phyloP scores from a whole-genome alignment of 2,888 invertebrate genomes.

The Tachystola acroxantha region DNA sequence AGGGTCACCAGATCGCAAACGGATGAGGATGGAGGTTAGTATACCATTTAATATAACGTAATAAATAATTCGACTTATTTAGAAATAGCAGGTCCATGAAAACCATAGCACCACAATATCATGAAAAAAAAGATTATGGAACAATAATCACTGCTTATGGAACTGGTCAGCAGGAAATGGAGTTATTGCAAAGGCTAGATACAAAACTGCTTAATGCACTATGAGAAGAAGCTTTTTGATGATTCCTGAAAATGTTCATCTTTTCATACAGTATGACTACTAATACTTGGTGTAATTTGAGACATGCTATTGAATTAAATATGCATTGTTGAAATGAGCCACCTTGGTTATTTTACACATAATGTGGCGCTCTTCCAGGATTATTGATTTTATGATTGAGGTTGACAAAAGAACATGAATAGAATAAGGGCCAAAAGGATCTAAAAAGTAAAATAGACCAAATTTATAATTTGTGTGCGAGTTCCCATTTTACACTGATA shows the following conservation, averaged over 20 bases:
- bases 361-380: background rate
- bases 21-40: conserved; percentile 80
- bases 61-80: background rate
- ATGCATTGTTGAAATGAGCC: background rate
- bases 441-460: no score
- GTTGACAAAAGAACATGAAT: background rate
- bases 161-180: background rate
- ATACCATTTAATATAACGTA: background rate
- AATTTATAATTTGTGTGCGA: background rate
- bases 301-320: background rate
- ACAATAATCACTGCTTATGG: conserved; percentile 1
- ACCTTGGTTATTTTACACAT: background rate
- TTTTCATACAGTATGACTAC: background rate
- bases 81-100: background rate
- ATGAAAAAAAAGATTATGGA: background rate
- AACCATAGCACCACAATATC: background rate
- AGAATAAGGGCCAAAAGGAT: background rate
- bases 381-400: background rate
- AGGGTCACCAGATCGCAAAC: conserved; percentile 81
- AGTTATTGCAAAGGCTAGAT: background rate
- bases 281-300: background rate
- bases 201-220: background rate
- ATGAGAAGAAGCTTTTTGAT: background rate
- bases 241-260: background rate
- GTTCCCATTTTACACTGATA: background rate